Percentiles rank a stretch among this genome's conserved stretches.
phyloP scores from a whole-genome alignment of 2,797 vertebrate species.

The Pseudomugil gertrudae region DNA sequence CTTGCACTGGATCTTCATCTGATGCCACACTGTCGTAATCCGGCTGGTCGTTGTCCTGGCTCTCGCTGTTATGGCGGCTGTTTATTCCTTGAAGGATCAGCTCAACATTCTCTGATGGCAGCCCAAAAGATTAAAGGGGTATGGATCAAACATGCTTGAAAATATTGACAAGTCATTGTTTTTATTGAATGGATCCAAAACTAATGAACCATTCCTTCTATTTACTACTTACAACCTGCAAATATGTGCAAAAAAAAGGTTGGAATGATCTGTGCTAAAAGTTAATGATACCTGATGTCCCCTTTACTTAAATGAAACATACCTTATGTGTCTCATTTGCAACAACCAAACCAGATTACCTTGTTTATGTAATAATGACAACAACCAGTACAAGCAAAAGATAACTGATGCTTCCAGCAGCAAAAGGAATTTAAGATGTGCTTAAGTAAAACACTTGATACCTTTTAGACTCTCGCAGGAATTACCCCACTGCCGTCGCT shows the following conservation, averaged over 20 bases:
- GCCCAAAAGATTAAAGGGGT: slow-evolving; percentile 35
- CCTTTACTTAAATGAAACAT: neutral
- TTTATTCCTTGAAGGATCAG: slow-evolving; percentile 90
- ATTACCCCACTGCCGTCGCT: slow-evolving; percentile 93
- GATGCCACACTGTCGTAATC: slow-evolving; percentile 99
- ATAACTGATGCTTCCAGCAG: neutral
- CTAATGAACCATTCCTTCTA: slow-evolving; percentile 1
- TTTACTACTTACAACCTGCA: neutral
- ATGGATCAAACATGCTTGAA: slow-evolving; percentile 34
- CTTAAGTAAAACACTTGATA: slow-evolving; percentile 55
- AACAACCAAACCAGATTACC: neutral
- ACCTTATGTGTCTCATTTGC: neutral
- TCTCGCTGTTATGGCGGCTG: slow-evolving; percentile 87
- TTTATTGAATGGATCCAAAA: slow-evolving; percentile 15
- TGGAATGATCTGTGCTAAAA: neutral
- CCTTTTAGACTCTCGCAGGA: slow-evolving; percentile 90
- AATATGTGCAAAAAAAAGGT: neutral
- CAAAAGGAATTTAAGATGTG: neutral
- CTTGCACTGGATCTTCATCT: slow-evolving; percentile 92
- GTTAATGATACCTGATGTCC: slow-evolving; percentile 1
- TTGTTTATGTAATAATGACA: neutral
- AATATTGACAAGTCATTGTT: slow-evolving; percentile 3
- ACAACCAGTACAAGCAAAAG: neutral
- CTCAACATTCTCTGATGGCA: slow-evolving; percentile 90
- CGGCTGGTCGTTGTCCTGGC: slow-evolving; percentile 94